Percentiles rank a stretch among this genome's conserved stretches.
These are phyloP conservation scores for Dendrocopos noguchii DNA, from an alignment of 2,113 vertebrate species.

Conservation along the genomic window DNA sequence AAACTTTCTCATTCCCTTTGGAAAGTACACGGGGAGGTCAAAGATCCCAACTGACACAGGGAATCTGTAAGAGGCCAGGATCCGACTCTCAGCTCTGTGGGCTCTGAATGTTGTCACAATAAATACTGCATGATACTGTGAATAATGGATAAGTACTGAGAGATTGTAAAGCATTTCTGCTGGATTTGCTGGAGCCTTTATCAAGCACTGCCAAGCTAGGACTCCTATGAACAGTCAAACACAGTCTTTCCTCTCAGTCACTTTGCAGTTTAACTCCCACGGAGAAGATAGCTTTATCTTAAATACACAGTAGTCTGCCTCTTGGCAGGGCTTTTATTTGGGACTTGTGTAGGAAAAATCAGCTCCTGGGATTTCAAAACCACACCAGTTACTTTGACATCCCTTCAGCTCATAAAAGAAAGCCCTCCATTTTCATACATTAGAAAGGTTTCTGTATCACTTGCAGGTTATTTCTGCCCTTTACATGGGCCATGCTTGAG, in stretches of 20 bases:
- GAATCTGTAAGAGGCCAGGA: not conserved
- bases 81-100: not conserved
- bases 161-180: not conserved
- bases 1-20: not conserved
- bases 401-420: not conserved
- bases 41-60: not conserved
- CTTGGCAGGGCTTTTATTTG: not conserved
- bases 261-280: not conserved
- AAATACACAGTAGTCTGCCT: not conserved
- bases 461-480: not conserved
- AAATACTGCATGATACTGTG: not conserved
- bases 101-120: not conserved
- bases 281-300: not conserved
- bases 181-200: not conserved
- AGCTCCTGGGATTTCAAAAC: not conserved
- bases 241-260: not conserved
- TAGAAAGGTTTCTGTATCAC: not conserved
- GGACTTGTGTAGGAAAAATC: not conserved
- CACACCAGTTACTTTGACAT: not conserved
- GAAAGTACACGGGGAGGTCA: not conserved
- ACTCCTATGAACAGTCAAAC: not conserved
- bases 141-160: not conserved
- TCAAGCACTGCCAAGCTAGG: not conserved
- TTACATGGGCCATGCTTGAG: not conserved
- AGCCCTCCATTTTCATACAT: not conserved